Conservation (phyloP, 92 coral and sea anemone species). For the Siderastrea radians region DNA sequence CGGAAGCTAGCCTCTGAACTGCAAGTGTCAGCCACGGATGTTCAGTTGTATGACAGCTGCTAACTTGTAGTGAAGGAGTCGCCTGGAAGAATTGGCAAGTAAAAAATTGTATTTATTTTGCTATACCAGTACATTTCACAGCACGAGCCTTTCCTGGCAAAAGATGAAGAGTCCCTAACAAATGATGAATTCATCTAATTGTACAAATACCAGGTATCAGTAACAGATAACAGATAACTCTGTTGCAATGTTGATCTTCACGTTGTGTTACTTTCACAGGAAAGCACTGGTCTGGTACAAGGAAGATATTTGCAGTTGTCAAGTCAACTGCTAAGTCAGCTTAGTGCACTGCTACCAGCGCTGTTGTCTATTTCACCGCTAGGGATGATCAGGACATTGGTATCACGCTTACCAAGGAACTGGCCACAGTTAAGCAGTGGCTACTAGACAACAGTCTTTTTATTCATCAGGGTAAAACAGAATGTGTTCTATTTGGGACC, state of each 20-base stretch:
- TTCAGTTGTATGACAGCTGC: neutral
- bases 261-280: too few relatives aligned
- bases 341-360: too few relatives aligned
- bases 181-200: too few relatives aligned
- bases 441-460: conserved; percentile 42
- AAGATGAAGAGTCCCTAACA: too few relatives aligned
- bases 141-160: too few relatives aligned
- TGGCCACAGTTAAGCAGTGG: conserved; percentile 40
- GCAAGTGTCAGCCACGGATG: neutral
- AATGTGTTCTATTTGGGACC: conserved; percentile 44
- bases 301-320: too few relatives aligned
- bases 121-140: neutral
- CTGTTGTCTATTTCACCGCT: conserved; percentile 36
- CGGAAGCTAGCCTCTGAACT: conserved; percentile 2
- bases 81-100: neutral
- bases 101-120: neutral
- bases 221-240: too few relatives aligned
- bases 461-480: conserved; percentile 37
- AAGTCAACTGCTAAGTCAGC: too few relatives aligned
- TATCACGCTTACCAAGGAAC: conserved; percentile 11
- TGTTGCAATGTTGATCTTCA: too few relatives aligned
- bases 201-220: too few relatives aligned
- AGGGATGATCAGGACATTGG: conserved; percentile 27
- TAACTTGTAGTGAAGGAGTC: neutral
- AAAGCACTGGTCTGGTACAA: too few relatives aligned